A percentile compares a stretch with the other conserved stretches of the same genome.
phyloP scores from a whole-genome alignment of 2,113 vertebrate species.

The Falco punctatus region DNA sequence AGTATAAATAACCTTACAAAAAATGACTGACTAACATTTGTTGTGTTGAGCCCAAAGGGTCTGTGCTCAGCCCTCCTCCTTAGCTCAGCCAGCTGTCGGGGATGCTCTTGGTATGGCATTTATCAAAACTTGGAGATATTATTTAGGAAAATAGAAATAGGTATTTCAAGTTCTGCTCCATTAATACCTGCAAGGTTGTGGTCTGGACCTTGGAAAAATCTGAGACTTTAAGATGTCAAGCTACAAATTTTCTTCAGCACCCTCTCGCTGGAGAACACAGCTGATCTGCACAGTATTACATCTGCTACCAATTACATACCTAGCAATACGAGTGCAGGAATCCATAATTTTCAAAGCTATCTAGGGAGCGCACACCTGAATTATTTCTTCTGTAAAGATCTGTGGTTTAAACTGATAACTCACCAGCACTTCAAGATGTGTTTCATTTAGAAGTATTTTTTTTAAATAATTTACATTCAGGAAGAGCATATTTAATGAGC shows the following conservation, averaged over 20 bases:
- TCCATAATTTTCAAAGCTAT: not conserved
- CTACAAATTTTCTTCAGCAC: not conserved
- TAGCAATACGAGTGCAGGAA: not conserved
- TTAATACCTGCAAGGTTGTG: not conserved
- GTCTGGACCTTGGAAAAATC: not conserved
- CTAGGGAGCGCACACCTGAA: not conserved
- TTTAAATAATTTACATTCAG: not conserved
- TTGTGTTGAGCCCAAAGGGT: not conserved
- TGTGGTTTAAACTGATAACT: not conserved
- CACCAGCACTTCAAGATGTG: not conserved
- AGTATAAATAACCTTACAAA: not conserved
- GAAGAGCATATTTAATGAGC: not conserved
- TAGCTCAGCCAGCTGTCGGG: not conserved
- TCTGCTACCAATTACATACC: not conserved
- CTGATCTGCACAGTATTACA: not conserved
- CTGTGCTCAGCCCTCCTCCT: not conserved
- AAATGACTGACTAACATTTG: not conserved
- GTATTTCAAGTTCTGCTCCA: not conserved
- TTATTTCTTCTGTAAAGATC: not conserved
- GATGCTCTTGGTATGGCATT: not conserved
- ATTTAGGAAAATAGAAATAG: not conserved
- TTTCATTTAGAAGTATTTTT: not conserved
- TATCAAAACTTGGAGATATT: not conserved
- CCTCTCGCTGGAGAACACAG: not conserved
- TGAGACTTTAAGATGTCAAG: not conserved